Percentiles rank a stretch among this genome's conserved stretches.
Conservation (phyloP, 92 coral and sea anemone species). For the Umimayanthus chanpuru region DNA sequence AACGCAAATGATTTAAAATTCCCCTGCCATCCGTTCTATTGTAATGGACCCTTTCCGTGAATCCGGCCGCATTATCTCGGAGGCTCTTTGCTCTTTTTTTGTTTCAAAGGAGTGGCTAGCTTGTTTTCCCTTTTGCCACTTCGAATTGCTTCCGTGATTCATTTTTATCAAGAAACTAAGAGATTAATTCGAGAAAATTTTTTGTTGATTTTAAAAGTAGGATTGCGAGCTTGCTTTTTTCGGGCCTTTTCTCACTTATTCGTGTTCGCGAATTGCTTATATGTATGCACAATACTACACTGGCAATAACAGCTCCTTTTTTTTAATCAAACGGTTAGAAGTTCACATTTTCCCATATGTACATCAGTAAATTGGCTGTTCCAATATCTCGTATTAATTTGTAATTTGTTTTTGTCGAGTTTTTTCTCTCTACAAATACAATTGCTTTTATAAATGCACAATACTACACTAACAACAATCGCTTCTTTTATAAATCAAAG, state of each 20-base stretch:
- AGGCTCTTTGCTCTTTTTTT: background rate
- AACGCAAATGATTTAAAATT: background rate
- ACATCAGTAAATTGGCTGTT: background rate
- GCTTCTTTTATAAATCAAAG: background rate
- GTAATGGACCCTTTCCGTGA: constrained; percentile 15
- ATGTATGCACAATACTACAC: background rate
- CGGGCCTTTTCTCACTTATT: background rate
- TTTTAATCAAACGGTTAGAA: too few species aligned
- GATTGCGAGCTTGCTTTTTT: background rate
- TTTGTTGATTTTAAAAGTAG: constrained; percentile 9
- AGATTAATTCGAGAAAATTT: background rate
- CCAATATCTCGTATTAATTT: background rate
- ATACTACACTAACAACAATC: background rate
- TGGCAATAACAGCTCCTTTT: background rate
- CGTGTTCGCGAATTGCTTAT: background rate
- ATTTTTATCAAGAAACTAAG: constrained; percentile 4
- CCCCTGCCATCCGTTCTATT: constrained; percentile 29
- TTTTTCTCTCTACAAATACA: background rate
- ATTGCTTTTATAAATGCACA: background rate
- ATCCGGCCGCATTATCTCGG: constrained; percentile 7
- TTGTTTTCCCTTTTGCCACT: background rate
- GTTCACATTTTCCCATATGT: too few species aligned
- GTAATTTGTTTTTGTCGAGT: background rate
- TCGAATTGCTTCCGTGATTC: constrained; percentile 23
- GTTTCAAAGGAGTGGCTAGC: constrained; percentile 22